A percentile compares a stretch with the other conserved stretches of the same genome.
Evolutionary conservation across 1,140 invertebrate genomes (phyloP).

Genomic region (Drosophila erecta): DNA sequence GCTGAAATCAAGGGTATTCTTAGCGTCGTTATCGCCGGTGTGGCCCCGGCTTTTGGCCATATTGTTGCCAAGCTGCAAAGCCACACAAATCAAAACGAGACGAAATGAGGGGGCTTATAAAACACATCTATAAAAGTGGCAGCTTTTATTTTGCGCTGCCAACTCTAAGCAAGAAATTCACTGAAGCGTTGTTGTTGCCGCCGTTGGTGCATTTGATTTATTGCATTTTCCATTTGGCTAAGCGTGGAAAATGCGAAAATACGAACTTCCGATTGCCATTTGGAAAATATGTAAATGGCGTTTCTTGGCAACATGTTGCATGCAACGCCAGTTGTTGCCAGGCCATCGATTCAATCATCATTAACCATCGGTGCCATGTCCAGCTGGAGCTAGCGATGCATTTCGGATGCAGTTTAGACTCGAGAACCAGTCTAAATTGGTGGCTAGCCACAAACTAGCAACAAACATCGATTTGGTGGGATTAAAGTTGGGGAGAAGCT

Average conservation of each 20-base stretch:
- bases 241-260: constrained; percentile 64
- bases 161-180: constrained; percentile 37
- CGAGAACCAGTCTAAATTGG: constrained; percentile 26
- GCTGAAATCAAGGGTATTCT: constrained; percentile 15
- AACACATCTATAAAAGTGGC: constrained; percentile 8
- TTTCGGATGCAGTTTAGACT: not conserved
- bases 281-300: constrained; percentile 32
- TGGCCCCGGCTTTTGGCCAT: constrained; percentile 18
- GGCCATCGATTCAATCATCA: constrained; percentile 8
- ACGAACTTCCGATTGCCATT: constrained; percentile 62
- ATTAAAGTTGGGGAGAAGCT: constrained; percentile 6
- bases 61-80: constrained; percentile 46
- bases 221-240: constrained; percentile 53
- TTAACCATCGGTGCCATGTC: constrained; percentile 8
- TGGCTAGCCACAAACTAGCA: not conserved
- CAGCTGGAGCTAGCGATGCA: constrained; percentile 10
- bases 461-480: constrained; percentile 17
- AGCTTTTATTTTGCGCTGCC: constrained; percentile 42
- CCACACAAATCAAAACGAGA: constrained; percentile 32
- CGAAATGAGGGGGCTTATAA: not conserved
- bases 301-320: constrained; percentile 56
- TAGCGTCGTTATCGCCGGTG: constrained; percentile 3
- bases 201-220: constrained; percentile 48
- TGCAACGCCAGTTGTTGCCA: constrained; percentile 14
- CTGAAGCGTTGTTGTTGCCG: constrained; percentile 38